Evolutionary conservation across 2,888 invertebrate species (phyloP).

Genomic region (Stenoptilia bipunctidactyla): DNA sequence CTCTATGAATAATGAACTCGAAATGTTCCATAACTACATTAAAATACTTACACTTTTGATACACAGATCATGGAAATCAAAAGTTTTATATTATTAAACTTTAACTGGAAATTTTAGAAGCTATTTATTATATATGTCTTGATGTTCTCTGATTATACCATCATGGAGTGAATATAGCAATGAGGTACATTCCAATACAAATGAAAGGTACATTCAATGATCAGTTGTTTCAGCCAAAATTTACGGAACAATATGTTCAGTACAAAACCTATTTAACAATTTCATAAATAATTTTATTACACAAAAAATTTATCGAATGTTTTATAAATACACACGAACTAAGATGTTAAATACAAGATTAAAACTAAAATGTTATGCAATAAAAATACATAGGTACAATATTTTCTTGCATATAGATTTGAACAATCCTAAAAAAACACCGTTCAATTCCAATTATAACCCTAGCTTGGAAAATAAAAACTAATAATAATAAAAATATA

Average conservation of each 20-base stretch:
- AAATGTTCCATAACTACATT: no score
- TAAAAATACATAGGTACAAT: conserved; percentile 27
- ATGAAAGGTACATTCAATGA: no score
- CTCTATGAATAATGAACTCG: not conserved
- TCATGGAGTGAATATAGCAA: no score
- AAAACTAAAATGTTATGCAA: conserved; percentile 43
- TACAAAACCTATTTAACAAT: conserved; percentile 43
- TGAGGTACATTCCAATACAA: no score
- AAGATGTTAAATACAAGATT: conserved; percentile 34
- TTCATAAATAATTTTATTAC: conserved; percentile 48
- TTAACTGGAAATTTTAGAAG: no score
- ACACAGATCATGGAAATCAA: no score
- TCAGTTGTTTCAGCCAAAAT: conserved; percentile 3
- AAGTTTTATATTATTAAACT: no score
- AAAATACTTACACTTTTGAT: no score
- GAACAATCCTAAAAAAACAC: conserved; percentile 1
- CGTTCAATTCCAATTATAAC: not conserved
- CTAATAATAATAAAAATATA: no score
- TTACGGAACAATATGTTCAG: conserved; percentile 22
- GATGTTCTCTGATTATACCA: no score
- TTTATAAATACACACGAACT: conserved; percentile 38
- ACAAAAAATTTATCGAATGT: conserved; percentile 29
- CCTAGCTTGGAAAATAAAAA: not conserved
- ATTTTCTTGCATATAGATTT: conserved; percentile 19
- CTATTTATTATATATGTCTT: no score